Conservation (phyloP, 2,113 vertebrate species). For the Pteronura brasiliensis region DNA sequence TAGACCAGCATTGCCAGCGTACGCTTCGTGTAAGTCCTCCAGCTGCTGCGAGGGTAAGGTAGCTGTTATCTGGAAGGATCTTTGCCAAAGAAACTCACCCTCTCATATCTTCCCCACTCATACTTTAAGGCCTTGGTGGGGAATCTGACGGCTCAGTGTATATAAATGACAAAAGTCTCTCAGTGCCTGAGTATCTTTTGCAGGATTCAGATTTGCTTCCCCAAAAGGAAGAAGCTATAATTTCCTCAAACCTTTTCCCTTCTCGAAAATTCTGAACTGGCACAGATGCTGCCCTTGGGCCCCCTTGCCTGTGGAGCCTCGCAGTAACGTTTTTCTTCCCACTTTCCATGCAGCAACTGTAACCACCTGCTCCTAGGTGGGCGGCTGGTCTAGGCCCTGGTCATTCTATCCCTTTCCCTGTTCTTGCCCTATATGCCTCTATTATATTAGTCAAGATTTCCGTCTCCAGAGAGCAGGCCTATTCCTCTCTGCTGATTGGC, state of each 20-base stretch:
- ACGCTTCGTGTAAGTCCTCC: background rate
- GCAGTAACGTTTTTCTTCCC: no score
- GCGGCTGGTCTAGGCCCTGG: background rate
- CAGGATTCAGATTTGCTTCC: conserved; percentile 38
- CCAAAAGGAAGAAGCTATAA: conserved; percentile 4
- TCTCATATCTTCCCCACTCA: background rate
- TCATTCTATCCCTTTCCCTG: background rate
- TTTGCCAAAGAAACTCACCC: background rate
- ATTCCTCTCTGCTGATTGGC: background rate
- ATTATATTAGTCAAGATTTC: background rate
- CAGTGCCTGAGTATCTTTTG: background rate
- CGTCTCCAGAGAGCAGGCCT: background rate
- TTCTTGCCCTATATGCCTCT: background rate
- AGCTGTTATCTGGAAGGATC: background rate
- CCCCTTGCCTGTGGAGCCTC: background rate
- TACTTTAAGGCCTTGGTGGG: background rate
- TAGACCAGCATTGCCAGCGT: background rate
- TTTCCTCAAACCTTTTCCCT: background rate
- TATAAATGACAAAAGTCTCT: background rate
- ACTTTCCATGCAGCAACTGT: background rate
- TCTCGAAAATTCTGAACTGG: background rate
- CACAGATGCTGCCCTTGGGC: background rate
- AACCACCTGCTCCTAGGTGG: background rate
- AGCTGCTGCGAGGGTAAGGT: background rate
- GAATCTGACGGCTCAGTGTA: background rate